Evolutionary conservation across 2,888 invertebrate species (phyloP).

Genomic region (Ceriagrion tenellum): DNA sequence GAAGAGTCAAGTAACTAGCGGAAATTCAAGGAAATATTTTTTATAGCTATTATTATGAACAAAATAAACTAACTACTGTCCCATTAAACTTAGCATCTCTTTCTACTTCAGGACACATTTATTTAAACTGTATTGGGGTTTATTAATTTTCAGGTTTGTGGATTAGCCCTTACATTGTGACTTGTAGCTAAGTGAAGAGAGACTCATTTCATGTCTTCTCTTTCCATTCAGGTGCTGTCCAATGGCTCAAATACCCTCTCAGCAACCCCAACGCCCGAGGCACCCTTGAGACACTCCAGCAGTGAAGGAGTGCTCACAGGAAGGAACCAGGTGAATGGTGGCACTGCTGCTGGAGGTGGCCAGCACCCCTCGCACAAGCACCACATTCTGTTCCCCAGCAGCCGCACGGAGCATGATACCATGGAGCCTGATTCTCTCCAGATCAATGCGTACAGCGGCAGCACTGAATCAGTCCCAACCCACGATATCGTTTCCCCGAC

Average conservation of each 20-base stretch:
- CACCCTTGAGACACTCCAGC: slow-evolving; percentile 54
- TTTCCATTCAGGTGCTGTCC: slow-evolving; percentile 41
- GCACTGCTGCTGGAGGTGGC: not conserved
- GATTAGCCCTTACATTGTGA: no score
- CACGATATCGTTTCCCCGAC: not conserved
- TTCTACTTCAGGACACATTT: no score
- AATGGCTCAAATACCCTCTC: slow-evolving; percentile 49
- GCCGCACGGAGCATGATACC: slow-evolving; percentile 17
- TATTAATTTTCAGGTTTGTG: no score
- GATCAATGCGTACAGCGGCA: not conserved
- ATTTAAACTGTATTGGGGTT: no score
- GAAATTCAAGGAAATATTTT: no score
- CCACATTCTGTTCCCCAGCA: slow-evolving; percentile 49
- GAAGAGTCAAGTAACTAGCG: no score
- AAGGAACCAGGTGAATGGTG: slow-evolving; percentile 48
- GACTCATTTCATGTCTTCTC: no score
- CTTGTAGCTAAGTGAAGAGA: no score
- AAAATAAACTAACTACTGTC: no score
- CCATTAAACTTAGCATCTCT: no score
- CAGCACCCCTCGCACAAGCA: slow-evolving; percentile 15
- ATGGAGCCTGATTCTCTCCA: slow-evolving; percentile 63
- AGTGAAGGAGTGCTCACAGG: slow-evolving; percentile 51
- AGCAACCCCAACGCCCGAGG: slow-evolving; percentile 29
- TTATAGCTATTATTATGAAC: no score
- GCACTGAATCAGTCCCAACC: not conserved